phyloP scores from a whole-genome alignment of 1,140 invertebrate genomes.

The Leptopilina clavipes region DNA sequence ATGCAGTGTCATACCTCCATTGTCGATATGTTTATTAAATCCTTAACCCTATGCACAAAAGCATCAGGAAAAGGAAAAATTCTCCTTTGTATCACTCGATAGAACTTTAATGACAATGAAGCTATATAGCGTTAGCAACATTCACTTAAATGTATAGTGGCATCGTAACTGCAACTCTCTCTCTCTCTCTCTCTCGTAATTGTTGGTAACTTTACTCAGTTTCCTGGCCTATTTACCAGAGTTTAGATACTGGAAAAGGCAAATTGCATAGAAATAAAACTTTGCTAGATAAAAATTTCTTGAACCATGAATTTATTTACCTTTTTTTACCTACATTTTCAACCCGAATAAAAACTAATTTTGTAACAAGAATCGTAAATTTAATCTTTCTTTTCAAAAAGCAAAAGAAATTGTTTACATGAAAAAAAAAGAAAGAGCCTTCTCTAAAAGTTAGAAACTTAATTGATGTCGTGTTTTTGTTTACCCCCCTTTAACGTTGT shows the following conservation, averaged over 20 bases:
- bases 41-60: conserved; percentile 1
- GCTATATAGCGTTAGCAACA: neutral
- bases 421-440: neutral
- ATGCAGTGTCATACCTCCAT: neutral
- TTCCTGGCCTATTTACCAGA: conserved; percentile 26
- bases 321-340: too few species aligned
- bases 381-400: too few species aligned
- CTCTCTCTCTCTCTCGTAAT: neutral
- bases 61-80: neutral
- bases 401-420: neutral
- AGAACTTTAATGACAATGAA: conserved; percentile 46
- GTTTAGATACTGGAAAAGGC: conserved; percentile 9
- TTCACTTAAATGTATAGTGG: conserved; percentile 45
- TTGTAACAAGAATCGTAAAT: too few species aligned
- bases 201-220: conserved; percentile 28
- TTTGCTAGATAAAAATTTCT: neutral
- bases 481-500: neutral
- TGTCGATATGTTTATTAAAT: conserved; percentile 22
- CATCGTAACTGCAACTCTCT: conserved; percentile 38
- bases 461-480: neutral
- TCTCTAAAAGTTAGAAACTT: neutral
- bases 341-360: too few species aligned
- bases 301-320: too few species aligned
- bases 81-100: conserved; percentile 43
- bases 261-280: conserved; percentile 27